Evolutionary conservation across 2,797 vertebrate genomes (phyloP).

Genomic region (Notolepis coatsorum): DNA sequence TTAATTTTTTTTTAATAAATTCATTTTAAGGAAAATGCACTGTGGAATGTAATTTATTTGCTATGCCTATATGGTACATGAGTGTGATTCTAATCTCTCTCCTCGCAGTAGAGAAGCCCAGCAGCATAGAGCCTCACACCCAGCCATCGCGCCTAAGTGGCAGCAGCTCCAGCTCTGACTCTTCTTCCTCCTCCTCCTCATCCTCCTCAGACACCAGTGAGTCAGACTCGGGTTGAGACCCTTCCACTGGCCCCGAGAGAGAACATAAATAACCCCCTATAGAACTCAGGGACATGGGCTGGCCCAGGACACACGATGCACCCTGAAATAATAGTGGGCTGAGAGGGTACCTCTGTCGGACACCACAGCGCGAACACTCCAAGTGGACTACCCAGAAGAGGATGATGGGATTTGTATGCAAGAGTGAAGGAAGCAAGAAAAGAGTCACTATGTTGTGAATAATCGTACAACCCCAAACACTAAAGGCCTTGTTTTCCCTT

Average conservation of each 20-base stretch:
- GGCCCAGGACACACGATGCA: slow-evolving; percentile 51
- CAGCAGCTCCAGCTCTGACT: slow-evolving; percentile 94
- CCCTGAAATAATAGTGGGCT: slow-evolving; percentile 58
- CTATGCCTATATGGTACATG: too few relatives aligned
- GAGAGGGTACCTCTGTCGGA: slow-evolving; percentile 19
- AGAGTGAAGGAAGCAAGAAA: slow-evolving; percentile 38
- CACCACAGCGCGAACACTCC: slow-evolving; percentile 14
- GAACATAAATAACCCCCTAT: slow-evolving; percentile 14
- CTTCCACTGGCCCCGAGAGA: slow-evolving; percentile 10
- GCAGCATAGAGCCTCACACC: slow-evolving; percentile 64
- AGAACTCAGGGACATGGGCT: slow-evolving; percentile 76
- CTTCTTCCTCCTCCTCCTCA: slow-evolving; percentile 89
- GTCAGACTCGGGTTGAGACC: slow-evolving; percentile 87
- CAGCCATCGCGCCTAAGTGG: slow-evolving; percentile 89
- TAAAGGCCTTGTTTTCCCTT: slow-evolving; percentile 67
- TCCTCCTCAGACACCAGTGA: slow-evolving; percentile 93
- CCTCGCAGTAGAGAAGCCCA: slow-evolving; percentile 86
- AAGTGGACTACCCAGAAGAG: slow-evolving; percentile 27
- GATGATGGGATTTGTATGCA: slow-evolving; percentile 45
- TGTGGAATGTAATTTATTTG: too few relatives aligned
- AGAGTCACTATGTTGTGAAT: slow-evolving; percentile 42
- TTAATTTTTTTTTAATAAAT: neutral
- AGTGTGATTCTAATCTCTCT: neutral
- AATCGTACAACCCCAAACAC: slow-evolving; percentile 56
- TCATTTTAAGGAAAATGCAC: too few relatives aligned